Base-by-base conservation (phyloP, 2,113 vertebrate species). In the Xenopus laevis region DNA sequence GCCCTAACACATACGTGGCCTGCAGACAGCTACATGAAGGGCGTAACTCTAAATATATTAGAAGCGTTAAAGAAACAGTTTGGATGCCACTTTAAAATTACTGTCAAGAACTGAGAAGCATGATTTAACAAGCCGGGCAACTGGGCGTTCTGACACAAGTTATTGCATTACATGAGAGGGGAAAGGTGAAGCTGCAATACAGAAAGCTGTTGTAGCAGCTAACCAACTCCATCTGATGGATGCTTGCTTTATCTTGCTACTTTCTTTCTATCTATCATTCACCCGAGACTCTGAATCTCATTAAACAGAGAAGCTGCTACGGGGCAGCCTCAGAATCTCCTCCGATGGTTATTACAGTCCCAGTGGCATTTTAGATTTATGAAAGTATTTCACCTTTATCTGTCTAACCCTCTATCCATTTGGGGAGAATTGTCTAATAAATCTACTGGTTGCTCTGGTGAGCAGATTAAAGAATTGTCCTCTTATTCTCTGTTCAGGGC, bases 391-490 rank as follows among this genome's bases (percentile, higher is more conserved):
- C 65, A 68, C 72, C 65, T 75, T 68, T 68, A 75, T 68, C 72
- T 62, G 57, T 62, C 65, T 61, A 61, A 68, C 65, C 65, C 65
- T 61, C 72, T 40, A 52, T 68, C 72, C 72, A 68, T 74, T 74
- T 68, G 68, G 65, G 72, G 21, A 68, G 65, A 74, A 74, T 75
- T 75, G 65, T 68, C 65, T 68, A 68, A 75, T 75, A 75, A 75
- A 75, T 75, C 64, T 74, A 20, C 45, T 20, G 45, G 40, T 53
- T 75, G 59, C 72, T 68, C 65, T 53, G 57, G 40, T 21, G 23
- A 61, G 61, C 40, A 21, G 72, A 75, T 75, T 59, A 75, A 52
- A 68, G 71, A 50, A 66, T 66, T 59, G 20, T 27, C 21, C 53
- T 45, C 44, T 44, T 21, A 45, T 60, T 58, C 33, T 46, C 40